Evolutionary conservation across 2,797 vertebrate genomes (phyloP), one percentile per base, ranked within the genome.

Genomic region (Brachyalestes nurse): DNA sequence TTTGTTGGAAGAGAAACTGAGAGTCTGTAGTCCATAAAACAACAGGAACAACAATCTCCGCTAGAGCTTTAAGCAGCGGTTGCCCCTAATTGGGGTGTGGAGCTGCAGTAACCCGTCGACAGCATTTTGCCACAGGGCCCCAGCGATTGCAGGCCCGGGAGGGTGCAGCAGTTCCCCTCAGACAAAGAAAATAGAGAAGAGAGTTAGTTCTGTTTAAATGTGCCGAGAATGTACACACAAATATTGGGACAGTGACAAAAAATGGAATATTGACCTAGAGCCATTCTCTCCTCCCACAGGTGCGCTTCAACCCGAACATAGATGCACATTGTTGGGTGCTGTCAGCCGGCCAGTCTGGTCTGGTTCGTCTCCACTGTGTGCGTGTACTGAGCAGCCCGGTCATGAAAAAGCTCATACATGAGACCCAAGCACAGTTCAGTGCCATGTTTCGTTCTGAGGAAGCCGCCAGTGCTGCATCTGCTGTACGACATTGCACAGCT

Each of bases 291-390:
- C 14, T 58, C 12, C 25, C 19, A 1, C 91, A 99, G 98, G 95
- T 98, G 55, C 96, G 97, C 58, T 96, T 98, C 89, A 99, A 93
- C 90, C 96, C 97, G 25, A 99, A 98, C 93, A 90, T 98, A 92
- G 94, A 92, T 84, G 90, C 94, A 0, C 95, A 95, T 0, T 91
- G 89, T 70, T 99, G 98, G 98, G 55, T 98, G 82, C 91, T 89
- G 47, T 96, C 97, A 0, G 97, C 86, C 0, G 97, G 97, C 16
- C 97, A 97, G 90, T 89, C 96, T 0, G 98, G 97, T 23, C 93
- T 99, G 16, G 94, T 99, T 81, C 91, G 97, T 38, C 92, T 92
- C 0, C 94, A 96, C 92, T 98, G 96, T 71, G 45, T 97, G 42
- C 88, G 80, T 2, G 91, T 92, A 25, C 87, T 99, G 86, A 92